Evolutionary conservation across 2,797 vertebrate species (phyloP).

Genomic region (Pristis pectinata): DNA sequence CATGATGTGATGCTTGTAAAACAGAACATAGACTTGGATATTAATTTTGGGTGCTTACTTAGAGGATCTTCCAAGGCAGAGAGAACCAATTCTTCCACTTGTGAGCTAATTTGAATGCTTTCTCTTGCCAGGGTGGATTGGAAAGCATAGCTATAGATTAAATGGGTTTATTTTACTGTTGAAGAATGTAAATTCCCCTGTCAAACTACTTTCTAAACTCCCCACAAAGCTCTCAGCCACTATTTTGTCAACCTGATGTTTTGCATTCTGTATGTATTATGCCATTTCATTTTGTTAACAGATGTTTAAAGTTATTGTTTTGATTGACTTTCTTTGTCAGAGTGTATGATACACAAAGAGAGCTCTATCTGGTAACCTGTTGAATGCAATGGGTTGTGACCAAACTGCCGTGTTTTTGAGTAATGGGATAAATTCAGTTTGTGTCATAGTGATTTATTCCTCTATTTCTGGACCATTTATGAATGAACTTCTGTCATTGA

Average conservation of each 20-base stretch:
- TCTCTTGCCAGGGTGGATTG: background rate
- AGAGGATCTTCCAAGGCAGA: background rate
- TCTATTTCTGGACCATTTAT: background rate
- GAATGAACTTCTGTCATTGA: background rate
- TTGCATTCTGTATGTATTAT: background rate
- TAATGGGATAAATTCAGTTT: background rate
- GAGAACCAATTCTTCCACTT: background rate
- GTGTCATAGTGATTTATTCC: background rate
- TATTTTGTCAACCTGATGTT: background rate
- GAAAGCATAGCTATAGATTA: background rate
- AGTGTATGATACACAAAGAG: background rate
- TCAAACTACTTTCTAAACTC: too few relatives aligned
- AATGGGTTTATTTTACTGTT: background rate
- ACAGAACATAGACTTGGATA: background rate
- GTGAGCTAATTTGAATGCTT: background rate
- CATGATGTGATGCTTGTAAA: background rate
- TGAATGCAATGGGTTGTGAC: background rate
- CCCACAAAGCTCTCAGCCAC: background rate
- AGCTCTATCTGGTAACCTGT: background rate
- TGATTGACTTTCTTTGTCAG: background rate
- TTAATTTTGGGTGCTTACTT: background rate
- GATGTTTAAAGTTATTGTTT: background rate
- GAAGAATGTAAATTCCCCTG: background rate
- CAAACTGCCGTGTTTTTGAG: background rate
- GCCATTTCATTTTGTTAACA: background rate